Evolutionary conservation across 2,888 invertebrate genomes (phyloP).

Genomic region (Hirtodrosophila cameraria): DNA sequence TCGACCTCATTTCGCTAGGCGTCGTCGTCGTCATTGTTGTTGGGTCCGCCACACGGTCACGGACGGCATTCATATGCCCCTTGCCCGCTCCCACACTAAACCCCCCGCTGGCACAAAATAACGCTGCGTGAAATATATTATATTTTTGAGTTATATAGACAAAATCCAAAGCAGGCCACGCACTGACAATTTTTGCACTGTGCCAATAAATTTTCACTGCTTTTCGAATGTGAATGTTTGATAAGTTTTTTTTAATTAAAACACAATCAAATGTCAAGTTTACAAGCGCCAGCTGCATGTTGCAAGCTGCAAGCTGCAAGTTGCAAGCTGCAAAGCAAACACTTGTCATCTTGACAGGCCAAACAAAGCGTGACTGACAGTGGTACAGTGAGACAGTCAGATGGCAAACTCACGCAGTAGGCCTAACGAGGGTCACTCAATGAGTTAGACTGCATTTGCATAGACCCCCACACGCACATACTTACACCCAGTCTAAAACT

Average conservation of each 20-base stretch:
- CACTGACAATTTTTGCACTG: conserved; percentile 57
- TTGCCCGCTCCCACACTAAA: conserved; percentile 1
- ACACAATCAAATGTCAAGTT: conserved; percentile 81
- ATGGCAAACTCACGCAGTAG: conserved; percentile 45
- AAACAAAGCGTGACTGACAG: conserved; percentile 80
- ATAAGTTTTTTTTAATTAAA: conserved; percentile 76
- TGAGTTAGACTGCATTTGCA: conserved; percentile 70
- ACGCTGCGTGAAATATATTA: conserved; percentile 77
- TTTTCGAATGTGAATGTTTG: conserved; percentile 47
- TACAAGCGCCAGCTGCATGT: conserved; percentile 44
- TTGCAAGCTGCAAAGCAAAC: conserved; percentile 66
- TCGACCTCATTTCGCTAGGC: conserved; percentile 78
- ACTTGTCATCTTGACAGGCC: conserved; percentile 80
- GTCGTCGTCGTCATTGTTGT: conserved; percentile 58
- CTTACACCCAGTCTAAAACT: conserved; percentile 1
- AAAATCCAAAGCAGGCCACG: conserved; percentile 62
- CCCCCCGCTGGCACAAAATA: conserved; percentile 31
- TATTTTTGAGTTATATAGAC: conserved; percentile 67
- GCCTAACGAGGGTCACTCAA: conserved; percentile 78
- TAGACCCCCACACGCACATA: conserved; percentile 61
- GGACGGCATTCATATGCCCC: conserved; percentile 59
- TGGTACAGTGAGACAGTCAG: conserved; percentile 15
- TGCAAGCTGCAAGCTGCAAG: conserved; percentile 20
- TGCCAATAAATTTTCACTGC: conserved; percentile 68
- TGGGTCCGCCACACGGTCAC: conserved; percentile 73